A percentile compares a stretch with the other conserved stretches of the same genome.
These are phyloP conservation scores for Gracilinanus agilis DNA, from an alignment of 2,113 vertebrate species.

Conservation along the genomic window DNA sequence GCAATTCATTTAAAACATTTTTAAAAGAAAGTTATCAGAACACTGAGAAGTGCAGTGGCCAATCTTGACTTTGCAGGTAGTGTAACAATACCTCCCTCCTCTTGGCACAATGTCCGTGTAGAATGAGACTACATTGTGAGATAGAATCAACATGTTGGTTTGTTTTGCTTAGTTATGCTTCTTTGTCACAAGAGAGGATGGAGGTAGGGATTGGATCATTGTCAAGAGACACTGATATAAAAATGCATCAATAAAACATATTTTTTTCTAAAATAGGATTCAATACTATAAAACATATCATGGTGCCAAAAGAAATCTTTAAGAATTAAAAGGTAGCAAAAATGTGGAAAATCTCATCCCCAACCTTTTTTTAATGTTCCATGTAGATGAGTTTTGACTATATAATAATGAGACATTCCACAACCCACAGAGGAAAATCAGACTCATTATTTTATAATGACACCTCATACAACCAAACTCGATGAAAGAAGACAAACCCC, in stretches of 20 bases:
- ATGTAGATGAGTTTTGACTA: not conserved
- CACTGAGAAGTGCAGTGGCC: not conserved
- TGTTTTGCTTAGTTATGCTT: not conserved
- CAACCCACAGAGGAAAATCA: not conserved
- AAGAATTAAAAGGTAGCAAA: slow-evolving; percentile 38
- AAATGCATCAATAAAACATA: not conserved
- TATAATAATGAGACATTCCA: not conserved
- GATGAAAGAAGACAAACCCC: not conserved
- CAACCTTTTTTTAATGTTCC: not conserved
- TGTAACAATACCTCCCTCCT: not conserved
- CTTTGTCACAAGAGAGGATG: not conserved
- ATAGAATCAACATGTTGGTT: not conserved
- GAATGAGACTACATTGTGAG: not conserved
- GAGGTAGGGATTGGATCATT: not conserved
- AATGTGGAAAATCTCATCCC: slow-evolving; percentile 7
- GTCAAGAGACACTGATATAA: not conserved
- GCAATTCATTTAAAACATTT: no score
- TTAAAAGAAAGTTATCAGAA: not conserved
- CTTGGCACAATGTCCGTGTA: not conserved
- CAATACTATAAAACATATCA: not conserved
- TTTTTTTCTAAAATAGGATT: not conserved
- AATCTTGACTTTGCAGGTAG: not conserved
- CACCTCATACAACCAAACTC: not conserved
- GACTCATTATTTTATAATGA: slow-evolving; percentile 3
- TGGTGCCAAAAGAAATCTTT: slow-evolving; percentile 7